These are phyloP conservation scores for Drosophila gunungcola DNA, from an alignment of 1,140 invertebrate species.

Conservation along the genomic window DNA sequence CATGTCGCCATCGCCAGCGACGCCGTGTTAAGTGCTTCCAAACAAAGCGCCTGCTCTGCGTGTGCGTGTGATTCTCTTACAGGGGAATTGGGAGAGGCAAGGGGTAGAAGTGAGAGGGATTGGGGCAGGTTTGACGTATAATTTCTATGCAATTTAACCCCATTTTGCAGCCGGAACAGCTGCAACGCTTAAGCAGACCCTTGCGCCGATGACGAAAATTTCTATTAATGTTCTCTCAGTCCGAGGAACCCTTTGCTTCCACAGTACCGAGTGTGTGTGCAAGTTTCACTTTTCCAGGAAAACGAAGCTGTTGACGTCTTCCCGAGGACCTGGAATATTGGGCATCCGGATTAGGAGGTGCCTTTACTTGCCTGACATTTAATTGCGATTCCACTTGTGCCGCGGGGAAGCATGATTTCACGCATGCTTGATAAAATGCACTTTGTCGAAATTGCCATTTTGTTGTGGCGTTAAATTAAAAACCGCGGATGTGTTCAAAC, in stretches of 20 bases:
- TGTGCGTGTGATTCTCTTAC: not conserved
- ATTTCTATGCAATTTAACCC: constrained; percentile 84
- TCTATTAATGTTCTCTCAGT: not conserved
- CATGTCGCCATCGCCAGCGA: constrained; percentile 75
- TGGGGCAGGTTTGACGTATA: constrained; percentile 46
- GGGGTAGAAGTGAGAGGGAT: not conserved
- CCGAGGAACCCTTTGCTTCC: no score
- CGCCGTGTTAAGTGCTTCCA: constrained; percentile 81
- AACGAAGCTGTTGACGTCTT: constrained; percentile 25
- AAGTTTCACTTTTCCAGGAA: constrained; percentile 49
- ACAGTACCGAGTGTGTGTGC: constrained; percentile 13
- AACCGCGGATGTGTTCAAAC: no score
- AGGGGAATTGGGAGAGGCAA: not conserved
- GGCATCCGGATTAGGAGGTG: constrained; percentile 40
- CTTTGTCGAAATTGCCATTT: no score
- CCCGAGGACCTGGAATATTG: constrained; percentile 33
- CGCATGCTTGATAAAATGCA: no score
- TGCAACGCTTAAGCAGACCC: constrained; percentile 38
- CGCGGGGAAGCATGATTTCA: not conserved
- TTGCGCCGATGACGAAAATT: constrained; percentile 36
- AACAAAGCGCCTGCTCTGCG: constrained; percentile 50
- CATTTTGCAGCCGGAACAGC: constrained; percentile 57
- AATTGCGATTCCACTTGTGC: constrained; percentile 41
- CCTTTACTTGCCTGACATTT: constrained; percentile 34
- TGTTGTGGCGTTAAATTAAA: no score